Percentiles rank a stretch among this genome's conserved stretches.
These are phyloP conservation scores for Onthophagus taurus DNA, from an alignment of 1,140 invertebrate genomes.

Conservation along the genomic window DNA sequence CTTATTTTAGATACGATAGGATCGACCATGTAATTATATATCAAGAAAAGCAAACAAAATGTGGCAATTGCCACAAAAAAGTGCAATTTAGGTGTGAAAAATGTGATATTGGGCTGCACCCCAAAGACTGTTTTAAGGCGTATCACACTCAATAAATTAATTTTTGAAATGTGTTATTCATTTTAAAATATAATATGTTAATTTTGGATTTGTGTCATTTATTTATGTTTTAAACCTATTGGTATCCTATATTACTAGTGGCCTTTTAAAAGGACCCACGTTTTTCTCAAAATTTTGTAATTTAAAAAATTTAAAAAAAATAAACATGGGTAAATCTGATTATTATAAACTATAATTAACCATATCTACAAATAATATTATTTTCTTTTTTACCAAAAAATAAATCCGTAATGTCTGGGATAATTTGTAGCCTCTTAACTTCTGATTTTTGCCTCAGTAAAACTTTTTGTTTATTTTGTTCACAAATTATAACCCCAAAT, in stretches of 20 bases:
- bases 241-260: constrained; percentile 5
- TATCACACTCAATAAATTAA: constrained; percentile 7
- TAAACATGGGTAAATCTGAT: too few species aligned
- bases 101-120: constrained; percentile 19
- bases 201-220: not conserved
- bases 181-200: not conserved
- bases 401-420: too few species aligned
- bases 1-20: constrained; percentile 5
- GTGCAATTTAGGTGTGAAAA: constrained; percentile 6
- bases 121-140: constrained; percentile 14
- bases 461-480: too few species aligned
- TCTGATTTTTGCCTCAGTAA: too few species aligned
- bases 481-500: too few species aligned
- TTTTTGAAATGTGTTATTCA: not conserved
- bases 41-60: constrained; percentile 8
- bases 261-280: constrained; percentile 15
- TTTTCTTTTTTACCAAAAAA: too few species aligned
- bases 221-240: constrained; percentile 2
- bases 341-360: too few species aligned
- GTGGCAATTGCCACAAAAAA: constrained; percentile 10
- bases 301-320: too few species aligned
- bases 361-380: too few species aligned
- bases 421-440: too few species aligned
- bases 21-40: not conserved
- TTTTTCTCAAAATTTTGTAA: too few species aligned